phyloP scores from a whole-genome alignment of 2,888 invertebrate species.

The Drosophila emarginata region DNA sequence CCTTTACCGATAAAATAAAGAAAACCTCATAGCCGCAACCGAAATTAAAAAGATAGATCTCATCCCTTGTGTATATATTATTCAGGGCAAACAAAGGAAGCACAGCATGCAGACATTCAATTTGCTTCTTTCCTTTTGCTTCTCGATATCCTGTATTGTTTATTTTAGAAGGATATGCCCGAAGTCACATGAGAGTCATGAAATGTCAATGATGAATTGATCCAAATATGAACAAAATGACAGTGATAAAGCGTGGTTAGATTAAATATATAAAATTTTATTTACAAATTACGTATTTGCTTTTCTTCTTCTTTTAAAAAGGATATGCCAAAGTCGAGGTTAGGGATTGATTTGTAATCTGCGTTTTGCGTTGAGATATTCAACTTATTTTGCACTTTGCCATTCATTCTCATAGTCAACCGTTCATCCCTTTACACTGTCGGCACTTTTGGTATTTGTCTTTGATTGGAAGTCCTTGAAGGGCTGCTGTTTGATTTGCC shows the following conservation, averaged over 20 bases:
- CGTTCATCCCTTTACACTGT: background rate
- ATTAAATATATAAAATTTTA: too few species aligned
- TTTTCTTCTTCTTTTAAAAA: background rate
- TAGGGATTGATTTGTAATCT: background rate
- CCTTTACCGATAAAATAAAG: too few species aligned
- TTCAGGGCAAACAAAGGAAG: background rate
- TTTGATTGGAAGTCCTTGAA: slow-evolving; percentile 53
- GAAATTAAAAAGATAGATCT: slow-evolving; percentile 1
- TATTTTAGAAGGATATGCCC: background rate
- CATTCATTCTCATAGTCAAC: slow-evolving; percentile 14
- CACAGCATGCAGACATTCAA: slow-evolving; percentile 3
- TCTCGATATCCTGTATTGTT: background rate
- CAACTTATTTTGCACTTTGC: slow-evolving; percentile 35
- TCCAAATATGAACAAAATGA: too few species aligned
- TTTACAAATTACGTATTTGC: too few species aligned
- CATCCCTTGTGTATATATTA: background rate
- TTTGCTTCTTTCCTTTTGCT: background rate
- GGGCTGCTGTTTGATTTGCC: slow-evolving; percentile 30
- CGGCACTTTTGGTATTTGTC: slow-evolving; percentile 30
- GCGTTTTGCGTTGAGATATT: slow-evolving; percentile 37
- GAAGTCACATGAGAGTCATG: background rate
- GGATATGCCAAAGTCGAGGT: background rate
- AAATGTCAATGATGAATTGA: too few species aligned
- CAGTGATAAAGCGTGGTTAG: too few species aligned
- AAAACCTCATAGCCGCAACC: background rate